Evolutionary conservation across 2,797 vertebrate genomes (phyloP), one percentile per base, ranked within the genome.

Genomic region (Falco rusticolus): DNA sequence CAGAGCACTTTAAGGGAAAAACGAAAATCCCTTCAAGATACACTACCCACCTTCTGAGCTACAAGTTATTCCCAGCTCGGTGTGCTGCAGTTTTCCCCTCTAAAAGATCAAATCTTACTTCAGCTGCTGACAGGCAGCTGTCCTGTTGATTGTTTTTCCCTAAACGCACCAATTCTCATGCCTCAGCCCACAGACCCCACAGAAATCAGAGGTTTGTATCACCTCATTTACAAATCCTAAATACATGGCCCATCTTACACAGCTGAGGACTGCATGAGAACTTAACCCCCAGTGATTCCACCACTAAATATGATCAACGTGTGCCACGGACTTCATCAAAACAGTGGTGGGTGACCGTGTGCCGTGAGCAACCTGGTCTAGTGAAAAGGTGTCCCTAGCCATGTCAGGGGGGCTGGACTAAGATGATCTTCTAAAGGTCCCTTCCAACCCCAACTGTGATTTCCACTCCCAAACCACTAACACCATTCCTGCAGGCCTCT

Each of bases 391-490:
- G 54, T 5, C 63, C 29, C 64, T 25, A 39, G 33, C 17, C 33
- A 69, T 9, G 0, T 4, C 5, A 45, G 43, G 43, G 6, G 5
- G 2, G 10, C 25, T 72, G 39, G 34, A 66, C 39, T 11, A 47
- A 47, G 48, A 4, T 31, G 25, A 47, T 25, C 29, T 71, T 43
- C 61, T 29, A 47, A 82, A 78, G 10, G 29, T 29, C 51, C n/a
- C 33, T 83, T 86, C 79, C 64, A 90, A 61, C 4, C 33, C 51
- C 37, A 74, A 2, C 3, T 31, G 5, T 17, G 39, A 48, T 66
- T 96, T 74, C 28, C 12, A 7, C 10, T 64, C n/a, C 22, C 48
- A 60, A n/a, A 22, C 22, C 4, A 5, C 31, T 43, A 77, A 48
- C 5, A 7, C 14, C 56, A 89, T 16, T 14, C 45, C 59, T 71